These are phyloP conservation scores for Danionella dracula DNA, from an alignment of 2,797 vertebrate genomes.

Conservation along the genomic window DNA sequence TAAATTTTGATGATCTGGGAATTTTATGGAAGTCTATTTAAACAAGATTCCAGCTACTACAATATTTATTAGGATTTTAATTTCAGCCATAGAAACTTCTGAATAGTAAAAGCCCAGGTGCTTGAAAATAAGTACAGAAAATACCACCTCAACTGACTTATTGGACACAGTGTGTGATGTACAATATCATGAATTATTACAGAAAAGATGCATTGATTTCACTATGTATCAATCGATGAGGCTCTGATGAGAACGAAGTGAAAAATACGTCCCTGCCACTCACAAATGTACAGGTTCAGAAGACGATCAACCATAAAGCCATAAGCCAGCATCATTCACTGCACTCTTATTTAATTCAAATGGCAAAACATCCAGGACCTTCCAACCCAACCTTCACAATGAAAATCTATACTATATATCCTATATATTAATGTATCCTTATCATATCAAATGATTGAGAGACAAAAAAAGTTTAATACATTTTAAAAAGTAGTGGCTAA, in stretches of 20 bases:
- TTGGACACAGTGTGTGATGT: too few relatives aligned
- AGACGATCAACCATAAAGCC: background rate
- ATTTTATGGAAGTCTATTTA: too few relatives aligned
- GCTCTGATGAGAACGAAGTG: constrained; percentile 26
- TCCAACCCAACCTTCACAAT: background rate
- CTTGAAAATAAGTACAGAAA: background rate
- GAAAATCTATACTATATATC: too few relatives aligned
- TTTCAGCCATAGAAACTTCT: too few relatives aligned
- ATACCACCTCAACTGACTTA: background rate
- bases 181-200: background rate
- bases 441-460: too few relatives aligned
- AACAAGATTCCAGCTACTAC: too few relatives aligned
- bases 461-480: too few relatives aligned
- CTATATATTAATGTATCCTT: too few relatives aligned
- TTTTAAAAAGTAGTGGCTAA: too few relatives aligned
- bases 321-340: background rate
- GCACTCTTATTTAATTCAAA: background rate
- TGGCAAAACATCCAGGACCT: background rate
- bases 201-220: constrained; percentile 21
- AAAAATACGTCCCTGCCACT: constrained; percentile 23
- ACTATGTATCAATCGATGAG: constrained; percentile 18
- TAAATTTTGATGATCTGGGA: too few relatives aligned
- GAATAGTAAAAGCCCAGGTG: background rate
- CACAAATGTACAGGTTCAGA: background rate
- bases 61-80: too few relatives aligned